Evolutionary conservation across 1,140 invertebrate genomes (phyloP).

Genomic region (Rhynchophorus ferrugineus): DNA sequence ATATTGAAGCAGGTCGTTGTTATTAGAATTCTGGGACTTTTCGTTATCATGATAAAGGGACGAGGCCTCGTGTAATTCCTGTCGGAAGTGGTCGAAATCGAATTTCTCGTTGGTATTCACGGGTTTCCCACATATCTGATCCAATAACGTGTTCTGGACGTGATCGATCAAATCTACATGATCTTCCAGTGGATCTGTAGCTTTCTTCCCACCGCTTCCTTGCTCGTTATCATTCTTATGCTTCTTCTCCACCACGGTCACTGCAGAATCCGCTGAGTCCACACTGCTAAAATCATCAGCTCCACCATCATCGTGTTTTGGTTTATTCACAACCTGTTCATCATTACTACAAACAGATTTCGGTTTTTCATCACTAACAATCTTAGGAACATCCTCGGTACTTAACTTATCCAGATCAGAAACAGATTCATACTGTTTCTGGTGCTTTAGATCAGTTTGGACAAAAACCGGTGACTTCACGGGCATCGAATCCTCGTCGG

Average conservation of each 20-base stretch:
- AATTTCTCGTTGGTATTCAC: conserved; percentile 4
- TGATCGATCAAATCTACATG: conserved; percentile 20
- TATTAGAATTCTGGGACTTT: background rate
- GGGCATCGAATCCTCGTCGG: too few species aligned
- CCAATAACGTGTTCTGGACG: conserved; percentile 21
- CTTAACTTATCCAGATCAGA: too few species aligned
- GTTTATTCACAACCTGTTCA: too few species aligned
- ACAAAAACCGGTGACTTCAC: too few species aligned
- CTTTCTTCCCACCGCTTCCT: background rate
- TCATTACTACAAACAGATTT: too few species aligned
- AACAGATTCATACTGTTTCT: too few species aligned
- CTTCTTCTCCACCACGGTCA: conserved; percentile 25
- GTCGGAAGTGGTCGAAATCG: conserved; percentile 18
- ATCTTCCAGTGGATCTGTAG: conserved; percentile 12
- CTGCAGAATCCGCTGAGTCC: conserved; percentile 26
- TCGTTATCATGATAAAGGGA: conserved; percentile 11
- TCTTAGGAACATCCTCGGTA: too few species aligned
- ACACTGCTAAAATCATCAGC: conserved; percentile 22
- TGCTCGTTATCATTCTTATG: conserved; percentile 1
- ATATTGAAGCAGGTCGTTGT: conserved; percentile 10
- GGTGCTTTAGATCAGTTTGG: too few species aligned
- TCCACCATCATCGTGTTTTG: background rate
- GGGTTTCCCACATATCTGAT: conserved; percentile 24
- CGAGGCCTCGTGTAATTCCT: conserved; percentile 16
- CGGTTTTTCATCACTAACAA: too few species aligned